Base-by-base conservation (phyloP, 1,140 invertebrate species). In the Neotoxoptera formosana region DNA sequence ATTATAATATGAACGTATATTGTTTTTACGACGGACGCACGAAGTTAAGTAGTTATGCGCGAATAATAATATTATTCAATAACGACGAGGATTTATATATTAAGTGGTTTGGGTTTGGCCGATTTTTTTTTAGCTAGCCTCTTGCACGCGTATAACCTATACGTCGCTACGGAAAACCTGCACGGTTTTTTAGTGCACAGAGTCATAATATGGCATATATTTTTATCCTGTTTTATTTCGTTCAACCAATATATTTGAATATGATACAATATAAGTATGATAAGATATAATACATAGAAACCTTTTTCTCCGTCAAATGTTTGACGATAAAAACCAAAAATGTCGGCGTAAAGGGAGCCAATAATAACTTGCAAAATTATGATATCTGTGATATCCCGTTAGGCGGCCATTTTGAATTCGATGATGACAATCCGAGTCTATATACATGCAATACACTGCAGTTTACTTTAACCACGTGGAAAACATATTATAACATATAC, bases 31-130 rank as follows among this genome's bases (percentile, higher is more conserved):
- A 76, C n/a, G 30, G 17, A 76, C n/a, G 14, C 30, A 76, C 60
- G 60, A 76, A n/a, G 30, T 76, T 17, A 17, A 7, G 51, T 53
- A 53, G 51, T 30, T 17, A 20, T n/a, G n/a, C 60, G 30, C 60
- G 60, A 76, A 76, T 76, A n/a, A 76, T 76, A 76, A n/a, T n/a
- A 76, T n/a, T n/a, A 76, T n/a, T n/a, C 60, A 76, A 76, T n/a
- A 76, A 34, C 6, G 60, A 20, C 30, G 60, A 4, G 14, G 60
- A n/a, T 76, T n/a, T n/a, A n/a, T n/a, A n/a, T n/a, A n/a, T n/a
- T 76, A n/a, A 76, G 14, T 76, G 60, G 60, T 76, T 76, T 34
- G 30, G 17, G 60, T n/a, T 76, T 76, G n/a, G 17, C 60, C 14
- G 60, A 76, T 76, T 76, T 67, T 76, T 76, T 67, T 67, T 76